A percentile compares a stretch with the other conserved stretches of the same genome.
Evolutionary conservation across 1,140 invertebrate genomes (phyloP).

Genomic region (Eurosta solidaginis): DNA sequence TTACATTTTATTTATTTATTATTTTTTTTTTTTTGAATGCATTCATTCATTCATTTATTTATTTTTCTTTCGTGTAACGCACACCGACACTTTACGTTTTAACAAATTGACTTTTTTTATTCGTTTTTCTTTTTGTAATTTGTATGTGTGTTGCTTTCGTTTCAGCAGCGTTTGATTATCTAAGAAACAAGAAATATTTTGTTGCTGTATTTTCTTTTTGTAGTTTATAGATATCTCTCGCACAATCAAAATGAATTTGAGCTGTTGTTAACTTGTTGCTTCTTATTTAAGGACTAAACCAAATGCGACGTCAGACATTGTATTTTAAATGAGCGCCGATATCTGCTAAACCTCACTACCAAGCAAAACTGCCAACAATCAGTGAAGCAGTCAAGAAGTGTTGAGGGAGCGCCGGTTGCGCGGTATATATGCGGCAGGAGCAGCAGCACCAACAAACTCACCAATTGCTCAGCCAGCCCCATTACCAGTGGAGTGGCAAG

Average conservation of each 20-base stretch:
- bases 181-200: constrained; percentile 17
- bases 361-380: constrained; percentile 8
- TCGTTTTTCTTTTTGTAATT: neutral
- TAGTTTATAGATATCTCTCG: constrained; percentile 2
- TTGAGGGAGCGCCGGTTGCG: neutral
- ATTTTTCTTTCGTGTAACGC: constrained; percentile 7
- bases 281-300: constrained; percentile 32
- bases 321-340: constrained; percentile 21
- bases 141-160: neutral
- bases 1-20: constrained; percentile 18
- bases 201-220: neutral
- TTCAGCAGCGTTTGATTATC: constrained; percentile 16
- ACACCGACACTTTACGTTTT: constrained; percentile 24
- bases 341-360: neutral
- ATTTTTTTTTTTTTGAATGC: neutral
- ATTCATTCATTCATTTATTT: constrained; percentile 12
- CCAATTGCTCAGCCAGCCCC: neutral
- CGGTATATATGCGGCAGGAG: neutral
- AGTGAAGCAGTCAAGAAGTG: neutral
- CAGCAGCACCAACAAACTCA: neutral
- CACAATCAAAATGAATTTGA: neutral
- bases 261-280: constrained; percentile 30
- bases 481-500: neutral
- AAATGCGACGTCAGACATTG: constrained; percentile 27
- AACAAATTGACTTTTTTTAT: neutral